Percentiles rank a stretch among this genome's conserved stretches.
phyloP scores from a whole-genome alignment of 2,113 vertebrate genomes.

The Pelodiscus sinensis region DNA sequence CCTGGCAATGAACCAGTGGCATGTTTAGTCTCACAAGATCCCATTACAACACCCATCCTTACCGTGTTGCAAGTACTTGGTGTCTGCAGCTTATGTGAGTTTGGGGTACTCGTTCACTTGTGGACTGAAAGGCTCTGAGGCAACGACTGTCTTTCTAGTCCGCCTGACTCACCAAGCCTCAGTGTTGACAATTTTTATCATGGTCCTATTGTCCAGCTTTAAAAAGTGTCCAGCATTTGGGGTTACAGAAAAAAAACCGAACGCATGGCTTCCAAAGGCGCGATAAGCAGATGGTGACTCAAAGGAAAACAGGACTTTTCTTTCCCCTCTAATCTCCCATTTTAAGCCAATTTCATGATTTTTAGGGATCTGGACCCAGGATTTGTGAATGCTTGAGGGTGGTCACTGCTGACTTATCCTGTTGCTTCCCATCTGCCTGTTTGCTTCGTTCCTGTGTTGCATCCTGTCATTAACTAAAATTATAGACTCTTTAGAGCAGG shows the following conservation, averaged over 20 bases:
- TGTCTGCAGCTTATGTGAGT: neutral
- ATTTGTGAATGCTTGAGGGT: neutral
- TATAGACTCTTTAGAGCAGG: conserved; percentile 4
- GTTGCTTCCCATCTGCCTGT: neutral
- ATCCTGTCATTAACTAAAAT: neutral
- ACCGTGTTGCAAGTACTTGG: neutral
- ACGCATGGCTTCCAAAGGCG: neutral
- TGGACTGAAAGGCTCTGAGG: neutral
- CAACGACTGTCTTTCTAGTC: neutral
- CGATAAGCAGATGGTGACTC: neutral
- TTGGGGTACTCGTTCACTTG: neutral
- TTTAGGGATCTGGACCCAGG: neutral
- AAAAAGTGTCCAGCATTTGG: neutral
- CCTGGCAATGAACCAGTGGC: neutral
- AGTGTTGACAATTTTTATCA: neutral
- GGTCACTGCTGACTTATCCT: neutral
- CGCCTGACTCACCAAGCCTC: neutral
- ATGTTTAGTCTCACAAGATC: neutral
- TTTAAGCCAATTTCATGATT: neutral
- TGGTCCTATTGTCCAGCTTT: neutral
- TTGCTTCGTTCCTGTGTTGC: rapidly evolving
- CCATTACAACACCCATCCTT: neutral
- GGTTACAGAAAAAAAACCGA: neutral
- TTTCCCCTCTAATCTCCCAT: neutral
- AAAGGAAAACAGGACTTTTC: neutral